Evolutionary conservation across 2,888 invertebrate genomes (phyloP).

Genomic region (Xylota sylvarum): DNA sequence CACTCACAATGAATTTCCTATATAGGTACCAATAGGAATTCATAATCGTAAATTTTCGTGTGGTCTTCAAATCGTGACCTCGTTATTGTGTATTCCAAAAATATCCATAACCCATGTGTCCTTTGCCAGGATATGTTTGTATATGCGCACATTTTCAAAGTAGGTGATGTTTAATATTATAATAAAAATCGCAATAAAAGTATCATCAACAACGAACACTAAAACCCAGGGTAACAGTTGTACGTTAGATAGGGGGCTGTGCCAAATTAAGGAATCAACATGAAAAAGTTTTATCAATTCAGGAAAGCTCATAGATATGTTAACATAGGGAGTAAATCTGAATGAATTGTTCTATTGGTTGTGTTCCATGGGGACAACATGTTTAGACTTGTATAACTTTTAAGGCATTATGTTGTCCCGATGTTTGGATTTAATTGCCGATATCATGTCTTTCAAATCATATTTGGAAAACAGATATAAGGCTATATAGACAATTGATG

Average conservation of each 20-base stretch:
- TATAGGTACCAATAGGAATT: not conserved
- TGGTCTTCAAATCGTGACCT: conserved; percentile 48
- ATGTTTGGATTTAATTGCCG: conserved; percentile 17
- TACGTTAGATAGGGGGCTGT: conserved; percentile 3
- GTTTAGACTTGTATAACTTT: not conserved
- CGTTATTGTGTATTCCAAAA: conserved; percentile 14
- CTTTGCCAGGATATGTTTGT: not conserved
- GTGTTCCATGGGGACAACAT: not conserved
- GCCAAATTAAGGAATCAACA: conserved; percentile 30
- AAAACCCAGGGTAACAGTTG: conserved; percentile 6
- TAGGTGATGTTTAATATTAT: conserved; percentile 36
- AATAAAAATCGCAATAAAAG: conserved; percentile 54
- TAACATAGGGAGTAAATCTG: conserved; percentile 1
- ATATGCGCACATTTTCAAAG: conserved; percentile 1
- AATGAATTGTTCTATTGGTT: not conserved
- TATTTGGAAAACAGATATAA: not conserved
- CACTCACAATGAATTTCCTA: not conserved
- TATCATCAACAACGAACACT: conserved; percentile 23
- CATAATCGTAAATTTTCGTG: conserved; percentile 39
- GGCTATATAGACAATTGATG: not conserved
- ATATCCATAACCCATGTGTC: conserved; percentile 1
- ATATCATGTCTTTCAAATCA: not conserved
- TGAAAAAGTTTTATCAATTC: conserved; percentile 38
- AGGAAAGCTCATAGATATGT: conserved; percentile 8
- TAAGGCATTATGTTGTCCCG: not conserved